Base-by-base conservation (phyloP, 2,797 vertebrate species). In the Distichodus sexfasciatus region DNA sequence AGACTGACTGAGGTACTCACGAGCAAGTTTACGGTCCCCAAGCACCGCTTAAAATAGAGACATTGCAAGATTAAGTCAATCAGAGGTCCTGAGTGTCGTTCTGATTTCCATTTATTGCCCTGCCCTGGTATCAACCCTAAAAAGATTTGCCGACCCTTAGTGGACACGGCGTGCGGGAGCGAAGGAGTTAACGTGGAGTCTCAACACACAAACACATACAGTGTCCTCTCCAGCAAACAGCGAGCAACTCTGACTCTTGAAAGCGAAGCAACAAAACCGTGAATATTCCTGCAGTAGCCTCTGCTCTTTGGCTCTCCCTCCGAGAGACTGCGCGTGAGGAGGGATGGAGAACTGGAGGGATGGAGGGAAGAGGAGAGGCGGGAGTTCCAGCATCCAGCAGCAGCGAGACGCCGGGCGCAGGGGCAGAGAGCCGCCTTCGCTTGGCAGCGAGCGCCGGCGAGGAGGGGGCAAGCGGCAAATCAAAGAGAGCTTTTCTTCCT, bases 401-500 rank as follows among this genome's bases (percentile, higher is more conserved):
- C 51, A 76, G 63, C 5, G 51, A 71, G 75, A 55, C 71, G 31
- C 53, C 64, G 43, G 9, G 74, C 36, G 55, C 64, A 47, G 54
- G 70, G 51, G 72, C 54, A 68, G 24, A 24, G 62, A 50, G 64
- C 65, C 53, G 71, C 59, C 55, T 72, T 69, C 51, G 38, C 66
- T 65, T 69, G 63, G 57, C 63, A 57, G 71, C 41, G 65, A 61
- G 59, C 59, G 38, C 63, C 66, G 87, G 86, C 81, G 69, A 55
- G 73, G 72, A 75, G 69, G 77, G n/a, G n/a, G n/a, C n/a, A n/a
- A n/a, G n/a, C n/a, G n/a, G n/a, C n/a, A n/a, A 85, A 87, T 88
- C 86, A 89, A 90, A 88, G 83, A 65, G 75, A 1, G 61, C 81
- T 83, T 83, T 88, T 87, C 83, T 88, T 86, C 80, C 66, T 73